These are phyloP conservation scores for Apis mellifera DNA, from an alignment of 1,140 invertebrate genomes.

Conservation along the genomic window Amel_HAv3.1 CM009931.2:23423001-23423500, in stretches of 20 bases:
- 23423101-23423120: background rate
- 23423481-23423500: background rate
- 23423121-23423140: background rate
- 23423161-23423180: conserved; percentile 17
- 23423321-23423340: too few species aligned
- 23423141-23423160: conserved; percentile 39
- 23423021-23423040: background rate
- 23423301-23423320: too few species aligned
- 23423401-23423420: background rate
- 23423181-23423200: background rate
- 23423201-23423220: background rate
- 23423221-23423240: too few species aligned
- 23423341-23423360: background rate
- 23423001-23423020: conserved; percentile 15
- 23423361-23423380: too few species aligned
- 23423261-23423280: background rate
- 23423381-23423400: background rate
- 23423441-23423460: conserved; percentile 11
- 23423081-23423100: conserved; percentile 10
- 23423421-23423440: conserved; percentile 1
- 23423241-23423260: background rate
- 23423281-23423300: background rate
- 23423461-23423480: background rate
- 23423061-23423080: background rate
- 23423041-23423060: background rate